Evolutionary conservation across 2,797 vertebrate genomes (phyloP), one percentile per base, ranked within the genome.

Genomic region (Taeniopygia guttata): DNA sequence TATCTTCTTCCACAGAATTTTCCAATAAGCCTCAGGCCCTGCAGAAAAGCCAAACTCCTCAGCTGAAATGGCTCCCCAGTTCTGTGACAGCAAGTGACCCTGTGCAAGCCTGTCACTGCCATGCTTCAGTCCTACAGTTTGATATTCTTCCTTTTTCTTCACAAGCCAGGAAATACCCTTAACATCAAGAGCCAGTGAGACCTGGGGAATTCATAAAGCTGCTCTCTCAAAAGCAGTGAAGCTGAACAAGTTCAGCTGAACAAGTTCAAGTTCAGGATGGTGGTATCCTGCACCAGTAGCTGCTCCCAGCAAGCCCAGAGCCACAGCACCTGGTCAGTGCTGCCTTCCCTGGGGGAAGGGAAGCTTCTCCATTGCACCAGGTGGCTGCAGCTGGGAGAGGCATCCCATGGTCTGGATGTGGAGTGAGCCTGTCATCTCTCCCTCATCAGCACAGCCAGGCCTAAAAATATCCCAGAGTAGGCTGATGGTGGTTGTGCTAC

Each of bases 401-500:
- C 60, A 87, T 26, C 6, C 5, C 0, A 0, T 18, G 30, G 46
- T 73, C 75, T 0, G 40, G 88, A 77, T 79, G 51, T 6, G 1
- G 60, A 78, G 26, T 0, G 5, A 90, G 73, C 46, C 74, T 64
- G 45, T 85, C 89, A 80, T 79, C 70, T 76, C 85, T 84, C 63
- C n/a, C 49, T 86, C 84, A 49, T 74, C 27, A 3, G 62, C 67
- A 55, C 25, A 76, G 54, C 43, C 49, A 93, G 84, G 56, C 36
- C 91, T 95, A 95, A 95, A 96, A 97, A 95, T 94, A 96, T 49
- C 84, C 88, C 7, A 1, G 74, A 93, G 91, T 79, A 59, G 93
- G 93, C 59, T 16, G 90, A 48, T 34, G 34, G 45, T 45, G 45
- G 80, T 10, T 84, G 82, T 45, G 67, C 63, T 87, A 49, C 46